These are phyloP conservation scores for Ctenoplectra terminalis DNA, from an alignment of 1,140 invertebrate genomes.

Conservation along the genomic window DNA sequence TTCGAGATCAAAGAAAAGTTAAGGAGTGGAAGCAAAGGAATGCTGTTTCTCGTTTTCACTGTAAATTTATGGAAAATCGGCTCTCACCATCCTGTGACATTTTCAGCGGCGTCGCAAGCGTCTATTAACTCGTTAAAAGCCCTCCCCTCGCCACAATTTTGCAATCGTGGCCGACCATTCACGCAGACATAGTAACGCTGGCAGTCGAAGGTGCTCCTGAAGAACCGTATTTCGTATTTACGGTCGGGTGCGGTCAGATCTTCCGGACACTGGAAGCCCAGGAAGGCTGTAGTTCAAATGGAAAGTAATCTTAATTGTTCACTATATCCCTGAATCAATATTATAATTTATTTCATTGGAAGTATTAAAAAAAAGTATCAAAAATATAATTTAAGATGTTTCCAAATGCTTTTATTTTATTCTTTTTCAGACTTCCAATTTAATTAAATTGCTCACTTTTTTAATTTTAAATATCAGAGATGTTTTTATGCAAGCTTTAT, in stretches of 20 bases:
- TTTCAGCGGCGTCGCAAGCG: conserved; percentile 89
- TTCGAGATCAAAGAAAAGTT: too few relatives aligned
- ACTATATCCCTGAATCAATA: neutral
- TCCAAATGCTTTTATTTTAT: too few relatives aligned
- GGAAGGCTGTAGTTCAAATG: conserved; percentile 82
- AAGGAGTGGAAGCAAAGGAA: too few relatives aligned
- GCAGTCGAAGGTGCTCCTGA: conserved; percentile 87
- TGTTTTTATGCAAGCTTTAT: too few relatives aligned
- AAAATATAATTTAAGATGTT: too few relatives aligned
- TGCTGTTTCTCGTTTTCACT: neutral
- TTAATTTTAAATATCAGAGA: too few relatives aligned
- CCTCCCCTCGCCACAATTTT: conserved; percentile 89
- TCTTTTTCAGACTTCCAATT: too few relatives aligned
- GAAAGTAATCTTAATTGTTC: neutral
- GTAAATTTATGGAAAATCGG: neutral
- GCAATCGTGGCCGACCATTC: conserved; percentile 87
- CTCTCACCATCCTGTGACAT: conserved; percentile 89
- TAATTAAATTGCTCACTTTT: too few relatives aligned
- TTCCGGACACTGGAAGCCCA: conserved; percentile 87
- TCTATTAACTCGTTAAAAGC: conserved; percentile 91
- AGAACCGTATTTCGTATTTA: conserved; percentile 82
- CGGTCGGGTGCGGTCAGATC: conserved; percentile 68
- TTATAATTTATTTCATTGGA: too few relatives aligned
- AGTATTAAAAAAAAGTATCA: too few relatives aligned
- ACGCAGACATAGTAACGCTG: conserved; percentile 93